phyloP scores from a whole-genome alignment of 2,888 invertebrate genomes.

The Hymenopus coronatus region DNA sequence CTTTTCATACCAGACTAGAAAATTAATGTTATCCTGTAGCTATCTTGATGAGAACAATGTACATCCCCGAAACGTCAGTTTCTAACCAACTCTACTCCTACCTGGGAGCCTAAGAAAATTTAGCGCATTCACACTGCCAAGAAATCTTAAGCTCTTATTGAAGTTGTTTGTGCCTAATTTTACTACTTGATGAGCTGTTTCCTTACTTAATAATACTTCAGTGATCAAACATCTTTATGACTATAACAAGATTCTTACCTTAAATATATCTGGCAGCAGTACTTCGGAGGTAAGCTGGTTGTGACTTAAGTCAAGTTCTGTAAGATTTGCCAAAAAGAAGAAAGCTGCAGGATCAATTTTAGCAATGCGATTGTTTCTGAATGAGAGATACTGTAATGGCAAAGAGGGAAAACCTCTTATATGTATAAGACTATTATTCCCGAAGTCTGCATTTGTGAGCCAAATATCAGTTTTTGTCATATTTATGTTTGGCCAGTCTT shows the following conservation, averaged over 20 bases:
- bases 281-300: slow-evolving; percentile 62
- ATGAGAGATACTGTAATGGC: slow-evolving; percentile 55
- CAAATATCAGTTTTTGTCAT: background rate
- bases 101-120: no score
- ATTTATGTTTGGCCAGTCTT: slow-evolving; percentile 52
- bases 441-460: slow-evolving; percentile 45
- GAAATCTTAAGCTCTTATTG: no score
- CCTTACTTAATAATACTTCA: no score
- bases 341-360: slow-evolving; percentile 62
- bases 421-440: slow-evolving; percentile 50
- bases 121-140: no score
- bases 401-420: slow-evolving; percentile 55
- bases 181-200: no score
- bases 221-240: no score
- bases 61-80: no score
- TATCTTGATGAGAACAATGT: no score
- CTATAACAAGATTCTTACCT: slow-evolving; percentile 49
- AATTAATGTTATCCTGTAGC: no score
- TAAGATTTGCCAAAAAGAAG: slow-evolving; percentile 58
- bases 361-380: slow-evolving; percentile 63
- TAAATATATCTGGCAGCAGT: slow-evolving; percentile 64
- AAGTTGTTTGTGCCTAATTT: no score
- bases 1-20: no score
- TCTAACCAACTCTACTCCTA: no score
- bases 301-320: slow-evolving; percentile 64